Evolutionary conservation across 1,140 invertebrate species (phyloP).

Genomic region (Habropoda laboriosa): DNA sequence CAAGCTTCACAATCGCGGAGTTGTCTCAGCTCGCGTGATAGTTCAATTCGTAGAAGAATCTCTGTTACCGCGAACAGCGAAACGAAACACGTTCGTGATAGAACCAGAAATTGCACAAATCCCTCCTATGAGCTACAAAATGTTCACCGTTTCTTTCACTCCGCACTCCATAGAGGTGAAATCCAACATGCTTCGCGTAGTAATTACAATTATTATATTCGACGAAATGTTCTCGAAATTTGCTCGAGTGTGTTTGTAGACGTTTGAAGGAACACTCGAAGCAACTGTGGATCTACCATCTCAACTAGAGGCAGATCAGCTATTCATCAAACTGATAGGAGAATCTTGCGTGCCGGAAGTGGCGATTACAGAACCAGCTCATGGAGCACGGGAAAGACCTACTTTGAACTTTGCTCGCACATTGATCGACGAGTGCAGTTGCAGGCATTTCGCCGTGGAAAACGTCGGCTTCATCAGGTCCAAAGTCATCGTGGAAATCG

Average conservation of each 20-base stretch:
- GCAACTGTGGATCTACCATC: slow-evolving; percentile 57
- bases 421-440: slow-evolving; percentile 52
- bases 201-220: neutral
- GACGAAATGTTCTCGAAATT: neutral
- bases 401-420: slow-evolving; percentile 64
- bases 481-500: slow-evolving; percentile 64
- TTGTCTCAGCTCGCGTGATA: slow-evolving; percentile 63
- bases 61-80: slow-evolving; percentile 13
- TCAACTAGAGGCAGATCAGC: slow-evolving; percentile 50
- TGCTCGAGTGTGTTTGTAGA: slow-evolving; percentile 42
- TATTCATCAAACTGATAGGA: slow-evolving; percentile 67
- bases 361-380: slow-evolving; percentile 61
- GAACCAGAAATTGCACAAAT: slow-evolving; percentile 57
- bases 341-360: slow-evolving; percentile 74
- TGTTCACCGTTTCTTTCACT: slow-evolving; percentile 67
- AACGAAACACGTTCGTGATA: slow-evolving; percentile 58
- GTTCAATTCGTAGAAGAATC: slow-evolving; percentile 45
- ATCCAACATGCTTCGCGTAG: too few species aligned
- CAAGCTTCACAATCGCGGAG: slow-evolving; percentile 64
- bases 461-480: slow-evolving; percentile 69
- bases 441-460: slow-evolving; percentile 55
- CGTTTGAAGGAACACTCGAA: slow-evolving; percentile 59
- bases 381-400: slow-evolving; percentile 22
- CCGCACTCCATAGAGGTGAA: slow-evolving; percentile 66
- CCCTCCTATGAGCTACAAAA: slow-evolving; percentile 61